Evolutionary conservation across 2,797 vertebrate genomes (phyloP), one percentile per base, ranked within the genome.

Genomic region (Scleropages formosus): DNA sequence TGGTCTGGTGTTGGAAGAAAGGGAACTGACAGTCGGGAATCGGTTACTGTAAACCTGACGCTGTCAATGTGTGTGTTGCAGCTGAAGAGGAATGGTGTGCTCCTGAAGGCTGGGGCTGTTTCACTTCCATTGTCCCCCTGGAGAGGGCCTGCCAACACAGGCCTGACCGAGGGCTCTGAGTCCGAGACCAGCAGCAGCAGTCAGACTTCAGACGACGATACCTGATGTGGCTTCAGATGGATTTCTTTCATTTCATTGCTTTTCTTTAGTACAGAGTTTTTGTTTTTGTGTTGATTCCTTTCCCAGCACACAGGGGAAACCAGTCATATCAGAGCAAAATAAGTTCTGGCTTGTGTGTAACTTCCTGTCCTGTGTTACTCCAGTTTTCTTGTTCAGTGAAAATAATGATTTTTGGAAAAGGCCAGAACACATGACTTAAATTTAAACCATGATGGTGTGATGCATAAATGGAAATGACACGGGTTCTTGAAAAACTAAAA

Each of bases 141-240:
- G 96, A 95, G 96, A 93, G 94, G 93, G 92, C 93, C 95, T 90
- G 92, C 93, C 78, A 95, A 95, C 88, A 89, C 92, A 65, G 94
- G 94, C 77, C 93, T 95, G 75, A 92, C 92, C 77, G 95, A 97
- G 88, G 94, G 93, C 85, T 97, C 95, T 0, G 96, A 97, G 85
- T 95, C 96, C 0, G 96, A 99, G 89, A 98, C 97, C 78, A 96
- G 94, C 91, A 98, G 97, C 94, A 94, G 93, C 89, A 96, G 95
- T 82, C 96, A 98, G 93, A 98, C 95, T 78, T 98, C 96, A 65
- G 97, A 98, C 0, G 96, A 93, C 73, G 90, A 93, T 86, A 92
- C 92, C 89, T 93, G 90, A 93, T 82, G 86, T 87, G 88, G 91
- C 91, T 92, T 91, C 89, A 90, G 92, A 88, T 84, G 82, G 64